Evolutionary conservation across 2,113 vertebrate genomes (phyloP), one percentile per base, ranked within the genome.

Genomic region (Odontesthes bonariensis): DNA sequence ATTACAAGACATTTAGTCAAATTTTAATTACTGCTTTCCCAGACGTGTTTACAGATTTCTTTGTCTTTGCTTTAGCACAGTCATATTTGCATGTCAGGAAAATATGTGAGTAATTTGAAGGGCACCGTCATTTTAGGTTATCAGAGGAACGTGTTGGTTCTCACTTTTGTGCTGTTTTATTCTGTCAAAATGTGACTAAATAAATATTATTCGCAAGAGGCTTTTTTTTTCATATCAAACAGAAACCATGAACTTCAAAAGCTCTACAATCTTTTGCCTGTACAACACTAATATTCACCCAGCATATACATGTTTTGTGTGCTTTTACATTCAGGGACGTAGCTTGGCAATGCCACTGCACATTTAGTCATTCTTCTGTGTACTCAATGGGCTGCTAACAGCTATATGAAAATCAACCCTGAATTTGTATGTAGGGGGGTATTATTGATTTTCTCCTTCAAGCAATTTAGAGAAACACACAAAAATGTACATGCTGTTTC

Each of bases 1-100:
- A 90, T 85, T 67, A 90, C 44, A 84, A 49, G 80, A 85, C 77
- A 79, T 72, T 58, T 82, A 86, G 79, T 90, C 86, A 62, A 73
- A 89, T 86, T 88, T 83, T 83, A 91, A 90, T 91, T 77, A 78
- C n/a, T 56, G 55, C 49, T 56, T 32, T 73, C 52, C 46, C 27
- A 49, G 52, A 9, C 12, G 5, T 85, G 64, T 82, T 81, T 77
- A 58, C 56, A 59, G 51, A 61, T 19, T 61, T 27, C 35, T 75
- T 72, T 71, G 60, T 67, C 31, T 68, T 76, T 73, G 63, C 55
- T 72, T 79, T 69, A 67, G 40, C 38, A 53, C 54, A 10, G 14
- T 74, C 52, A 57, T 77, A 55, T 73, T 69, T 87, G 55, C 16
- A 58, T 14, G 10, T 69, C 46, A 14, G 2, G 1, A 19, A 49